Evolutionary conservation across 2,797 vertebrate genomes (phyloP).

Genomic region (Clarias laeviceps): DNA sequence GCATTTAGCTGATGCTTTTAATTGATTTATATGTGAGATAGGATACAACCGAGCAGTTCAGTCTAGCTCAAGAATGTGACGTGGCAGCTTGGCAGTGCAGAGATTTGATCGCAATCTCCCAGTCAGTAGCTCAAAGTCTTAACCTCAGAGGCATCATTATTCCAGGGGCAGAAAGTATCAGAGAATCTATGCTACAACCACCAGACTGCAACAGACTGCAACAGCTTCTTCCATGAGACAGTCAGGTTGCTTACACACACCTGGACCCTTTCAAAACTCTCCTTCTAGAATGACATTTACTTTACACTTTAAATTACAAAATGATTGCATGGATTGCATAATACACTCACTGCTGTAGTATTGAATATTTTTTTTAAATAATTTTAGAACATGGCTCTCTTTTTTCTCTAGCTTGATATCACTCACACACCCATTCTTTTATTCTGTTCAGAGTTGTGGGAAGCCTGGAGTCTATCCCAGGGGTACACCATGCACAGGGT

Average conservation of each 20-base stretch:
- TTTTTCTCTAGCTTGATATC: neutral
- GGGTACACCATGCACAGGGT: too few species aligned
- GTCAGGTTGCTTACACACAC: neutral
- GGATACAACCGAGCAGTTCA: neutral
- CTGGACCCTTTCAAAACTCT: neutral
- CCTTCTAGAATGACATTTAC: neutral
- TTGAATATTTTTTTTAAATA: too few species aligned
- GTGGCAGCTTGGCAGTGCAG: neutral
- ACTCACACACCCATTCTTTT: too few species aligned
- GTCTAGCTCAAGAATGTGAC: neutral
- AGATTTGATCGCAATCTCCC: constrained; percentile 4
- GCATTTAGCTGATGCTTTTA: neutral
- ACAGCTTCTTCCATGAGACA: neutral
- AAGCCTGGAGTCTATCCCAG: too few species aligned
- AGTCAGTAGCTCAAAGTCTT: constrained; percentile 3
- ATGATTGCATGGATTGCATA: neutral
- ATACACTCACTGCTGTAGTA: neutral
- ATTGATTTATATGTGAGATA: neutral
- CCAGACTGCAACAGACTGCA: neutral
- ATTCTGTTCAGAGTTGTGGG: too few species aligned
- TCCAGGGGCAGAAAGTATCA: neutral
- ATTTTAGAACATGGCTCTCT: neutral
- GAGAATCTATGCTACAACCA: neutral
- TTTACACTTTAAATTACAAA: neutral
- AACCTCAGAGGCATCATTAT: neutral